Evolutionary conservation across 2,113 vertebrate species (phyloP), one percentile per base, ranked within the genome.

Genomic region (Ptilonorhynchus violaceus): DNA sequence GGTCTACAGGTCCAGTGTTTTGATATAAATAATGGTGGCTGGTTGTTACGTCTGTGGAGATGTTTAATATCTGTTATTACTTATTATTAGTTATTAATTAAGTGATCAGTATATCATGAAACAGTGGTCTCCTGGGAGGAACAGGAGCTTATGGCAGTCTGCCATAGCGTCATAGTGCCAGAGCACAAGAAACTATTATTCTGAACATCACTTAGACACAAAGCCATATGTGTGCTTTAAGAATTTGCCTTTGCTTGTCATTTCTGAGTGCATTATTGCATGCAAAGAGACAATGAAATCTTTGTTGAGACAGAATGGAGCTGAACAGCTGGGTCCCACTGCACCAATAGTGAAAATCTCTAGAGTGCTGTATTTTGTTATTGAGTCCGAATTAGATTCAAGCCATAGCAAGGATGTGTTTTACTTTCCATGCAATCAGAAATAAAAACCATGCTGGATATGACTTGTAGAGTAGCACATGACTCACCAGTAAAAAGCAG

Each of bases 271-370:
- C 59, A 33, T 58, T 79, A 69, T 37, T 0, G 1, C 62, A 31
- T 19, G 55, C 47, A 63, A 83, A 82, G 77, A 89, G 85, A 82
- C 82, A 96, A 88, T 83, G 35, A 96, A 85, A 77, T 47, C 85
- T 79, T 78, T 88, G 90, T 75, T 6, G 6, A 83, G 63, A 92
- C 50, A 92, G 95, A 96, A 85, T 15, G 70, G 16, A 76, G 47
- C 88, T 94, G 80, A 92, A 88, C 90, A 93, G 90, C 94, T 96
- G 96, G 85, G 90, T 66, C 90, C 82, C 47, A 15, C 80, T 77
- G 75, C 93, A 64, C n/a, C 70, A 79, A 81, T 70, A 80, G 75
- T 18, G 78, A 83, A 88, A 92, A 86, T 86, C 92, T 94, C 88
- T 33, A 0, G 77, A 82, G 92, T 62, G 85, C 66, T 92, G 79